Base-by-base conservation (phyloP, 2,113 vertebrate species). In the Cryptomyrus ogoouensis region DNA sequence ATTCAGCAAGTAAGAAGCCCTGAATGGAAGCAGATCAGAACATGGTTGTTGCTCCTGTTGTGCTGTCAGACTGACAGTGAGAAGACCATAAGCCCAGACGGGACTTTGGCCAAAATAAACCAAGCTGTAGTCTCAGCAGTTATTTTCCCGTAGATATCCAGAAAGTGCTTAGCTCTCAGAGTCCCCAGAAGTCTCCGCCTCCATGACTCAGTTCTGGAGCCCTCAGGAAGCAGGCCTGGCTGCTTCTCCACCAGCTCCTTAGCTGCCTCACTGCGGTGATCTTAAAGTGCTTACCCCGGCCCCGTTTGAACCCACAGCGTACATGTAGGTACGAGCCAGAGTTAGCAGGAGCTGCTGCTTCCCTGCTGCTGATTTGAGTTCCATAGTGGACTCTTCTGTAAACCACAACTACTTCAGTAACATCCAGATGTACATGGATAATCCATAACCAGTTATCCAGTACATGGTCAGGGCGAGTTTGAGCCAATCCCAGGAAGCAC, bases 61-160 rank as follows among this genome's bases (percentile, higher is more conserved):
- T 15, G 31, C 88, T 53, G 15, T 80, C n/a, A 46, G 52, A 31
- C 24, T 6, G 24, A 47, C 83, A 85, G 39, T 24, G 21, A 89
- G 46, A 89, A 88, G 10, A 74, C 80, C 53, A 42, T 39, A 89
- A 86, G 83, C 39, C 80, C 70, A 83, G 52, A 58, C 13, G 39
- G 13, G 24, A 3, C 31, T 5, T 31, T 4, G 91, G 94, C 95
- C 95, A 95, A 94, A 90, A 93, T 92, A 94, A 96, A 95, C 94
- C 95, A 3, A 31, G 47, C 77, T 21, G 83, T 10, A 83, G 92
- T 94, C 94, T 94, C 93, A 88, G 90, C 90, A 35, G 89, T 91
- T 93, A 90, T 93, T 94, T 95, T 96, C 94, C 94, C 92, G 91
- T 93, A 92, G 92, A 94, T 95, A 92, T 90, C 92, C 88, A 94